Conservation (phyloP, 1,140 invertebrate genomes). For the Pseudomyrmex gracilis region DNA sequence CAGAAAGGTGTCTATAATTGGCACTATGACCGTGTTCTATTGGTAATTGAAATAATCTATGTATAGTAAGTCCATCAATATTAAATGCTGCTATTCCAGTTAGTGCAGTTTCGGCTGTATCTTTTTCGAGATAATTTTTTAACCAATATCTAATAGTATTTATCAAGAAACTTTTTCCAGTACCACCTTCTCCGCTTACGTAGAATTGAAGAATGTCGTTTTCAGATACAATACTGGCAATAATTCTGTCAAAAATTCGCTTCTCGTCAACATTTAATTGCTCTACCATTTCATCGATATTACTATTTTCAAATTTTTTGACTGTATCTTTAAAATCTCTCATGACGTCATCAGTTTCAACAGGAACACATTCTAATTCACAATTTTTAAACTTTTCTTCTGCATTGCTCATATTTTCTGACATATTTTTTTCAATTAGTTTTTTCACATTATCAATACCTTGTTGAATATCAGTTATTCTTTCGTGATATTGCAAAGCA, state of each 20-base stretch:
- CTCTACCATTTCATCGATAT: slow-evolving; percentile 55
- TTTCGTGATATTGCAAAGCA: slow-evolving; percentile 65
- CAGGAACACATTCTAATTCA: slow-evolving; percentile 44
- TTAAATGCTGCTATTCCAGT: slow-evolving; percentile 68
- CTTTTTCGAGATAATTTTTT: slow-evolving; percentile 64
- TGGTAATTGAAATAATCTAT: too few species aligned
- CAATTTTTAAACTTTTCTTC: slow-evolving; percentile 32
- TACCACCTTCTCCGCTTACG: too few species aligned
- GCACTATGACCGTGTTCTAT: slow-evolving; percentile 62
- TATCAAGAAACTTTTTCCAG: too few species aligned
- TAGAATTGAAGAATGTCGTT: too few species aligned
- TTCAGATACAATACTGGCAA: too few species aligned
- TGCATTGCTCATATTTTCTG: slow-evolving; percentile 22
- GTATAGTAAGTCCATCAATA: too few species aligned
- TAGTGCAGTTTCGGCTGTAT: slow-evolving; percentile 71
- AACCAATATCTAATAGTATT: too few species aligned
- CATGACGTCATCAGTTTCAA: slow-evolving; percentile 62
- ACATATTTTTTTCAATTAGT: slow-evolving; percentile 57
- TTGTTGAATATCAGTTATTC: slow-evolving; percentile 46
- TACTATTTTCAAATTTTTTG: slow-evolving; percentile 40
- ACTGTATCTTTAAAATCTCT: slow-evolving; percentile 63
- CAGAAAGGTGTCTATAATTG: slow-evolving; percentile 62
- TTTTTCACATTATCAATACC: slow-evolving; percentile 57
- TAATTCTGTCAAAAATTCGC: too few species aligned
- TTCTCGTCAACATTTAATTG: slow-evolving; percentile 67